phyloP scores from a whole-genome alignment of 2,113 vertebrate genomes.

The Lepus americanus region DNA sequence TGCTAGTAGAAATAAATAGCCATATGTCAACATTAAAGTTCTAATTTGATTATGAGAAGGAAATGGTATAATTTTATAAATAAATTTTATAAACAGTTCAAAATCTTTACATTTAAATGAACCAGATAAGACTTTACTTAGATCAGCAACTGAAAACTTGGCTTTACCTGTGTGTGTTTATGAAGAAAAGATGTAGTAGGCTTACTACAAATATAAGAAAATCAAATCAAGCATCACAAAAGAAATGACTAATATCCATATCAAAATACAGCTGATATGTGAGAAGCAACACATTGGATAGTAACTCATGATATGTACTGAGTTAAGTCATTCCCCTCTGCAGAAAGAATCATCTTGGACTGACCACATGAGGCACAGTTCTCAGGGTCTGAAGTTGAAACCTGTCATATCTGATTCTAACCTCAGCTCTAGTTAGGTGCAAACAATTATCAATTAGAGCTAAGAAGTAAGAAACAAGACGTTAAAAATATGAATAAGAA shows the following conservation, averaged over 20 bases:
- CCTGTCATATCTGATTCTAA: not conserved
- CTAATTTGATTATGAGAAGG: not conserved
- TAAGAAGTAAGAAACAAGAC: not conserved
- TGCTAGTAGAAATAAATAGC: not conserved
- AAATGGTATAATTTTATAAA: conserved; percentile 11
- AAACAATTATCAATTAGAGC: not conserved
- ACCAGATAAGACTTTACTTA: not conserved
- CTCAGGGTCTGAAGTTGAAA: not conserved
- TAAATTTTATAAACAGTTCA: not conserved
- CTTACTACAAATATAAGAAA: not conserved
- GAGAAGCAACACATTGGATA: not conserved
- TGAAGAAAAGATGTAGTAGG: not conserved
- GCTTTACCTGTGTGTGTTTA: not conserved
- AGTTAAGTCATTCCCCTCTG: not conserved
- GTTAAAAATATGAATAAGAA: conserved; percentile 34
- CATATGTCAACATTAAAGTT: not conserved
- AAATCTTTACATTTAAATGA: not conserved
- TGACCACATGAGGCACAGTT: not conserved
- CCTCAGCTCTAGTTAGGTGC: not conserved
- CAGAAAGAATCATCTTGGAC: not conserved
- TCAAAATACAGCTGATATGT: not conserved
- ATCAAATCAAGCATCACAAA: not conserved
- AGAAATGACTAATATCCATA: not conserved
- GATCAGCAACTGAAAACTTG: not conserved
- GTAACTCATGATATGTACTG: not conserved